Evolutionary conservation across 1,140 invertebrate genomes (phyloP), one percentile per base, ranked within the genome.

Genomic region (Manduca sexta): DNA sequence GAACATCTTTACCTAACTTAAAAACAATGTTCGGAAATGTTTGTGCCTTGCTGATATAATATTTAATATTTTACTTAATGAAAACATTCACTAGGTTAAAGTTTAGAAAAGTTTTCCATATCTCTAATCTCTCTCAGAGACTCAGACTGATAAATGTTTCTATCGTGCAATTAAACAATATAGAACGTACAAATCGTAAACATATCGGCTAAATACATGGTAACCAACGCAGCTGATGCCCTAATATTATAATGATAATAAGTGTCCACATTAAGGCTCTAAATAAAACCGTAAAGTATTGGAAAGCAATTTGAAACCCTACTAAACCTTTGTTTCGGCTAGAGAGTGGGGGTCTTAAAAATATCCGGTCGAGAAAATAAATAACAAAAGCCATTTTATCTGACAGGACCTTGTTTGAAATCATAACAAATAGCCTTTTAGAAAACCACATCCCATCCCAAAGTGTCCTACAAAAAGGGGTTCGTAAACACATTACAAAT

Each of bases 381-480:
- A 78, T 69, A 60, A 74, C 66, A 74, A 76, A 71, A 71, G 76
- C 71, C 69, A 72, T 83, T 78, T 70, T 67, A 68, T 79, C 73
- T 74, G 76, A 76, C 74, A 74, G 68, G 73, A 63, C 64, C 69
- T 76, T 74, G 76, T 80, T 80, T 74, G 70, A 80, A 78, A 83
- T 83, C 79, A 83, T 83, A 83, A 83, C 71, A 77, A 75, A 84
- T 80, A 73, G 77, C 75, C 64, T 77, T 81, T 81, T 69, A 74
- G 69, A 75, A 79, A 84, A 81, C 74, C 77, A 66, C 77, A 83
- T 79, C 75, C 74, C 65, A 53, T 66, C 69, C 75, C 68, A 52
- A 66, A 76, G 66, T 71, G 69, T 75, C 71, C 60, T 73, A 69
- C 65, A 69, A 73, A 77, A 74, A 69, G 74, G 67, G 65, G 64